A percentile compares a stretch with the other conserved stretches of the same genome.
Evolutionary conservation across 2,888 invertebrate species (phyloP).

Genomic region (Ceriagrion tenellum): DNA sequence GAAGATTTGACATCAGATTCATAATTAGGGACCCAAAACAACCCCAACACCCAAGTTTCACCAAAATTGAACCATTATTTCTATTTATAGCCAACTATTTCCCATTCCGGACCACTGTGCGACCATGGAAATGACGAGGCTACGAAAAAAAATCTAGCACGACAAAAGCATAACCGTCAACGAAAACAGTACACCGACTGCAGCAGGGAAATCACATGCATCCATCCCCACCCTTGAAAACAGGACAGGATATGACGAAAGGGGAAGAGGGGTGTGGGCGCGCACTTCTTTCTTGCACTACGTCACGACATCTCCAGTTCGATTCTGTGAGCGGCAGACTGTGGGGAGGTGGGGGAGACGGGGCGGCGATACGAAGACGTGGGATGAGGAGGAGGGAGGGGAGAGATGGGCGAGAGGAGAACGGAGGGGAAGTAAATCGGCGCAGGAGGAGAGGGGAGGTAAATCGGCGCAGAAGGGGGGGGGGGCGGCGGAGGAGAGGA

Average conservation of each 20-base stretch:
- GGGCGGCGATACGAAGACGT: not conserved
- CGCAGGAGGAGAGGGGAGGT: constrained; percentile 75
- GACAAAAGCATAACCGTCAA: not conserved
- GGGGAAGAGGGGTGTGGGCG: not conserved
- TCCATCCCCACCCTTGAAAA: not conserved
- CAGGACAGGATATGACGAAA: not conserved
- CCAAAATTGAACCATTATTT: no score
- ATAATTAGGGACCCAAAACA: no score
- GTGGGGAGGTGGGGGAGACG: constrained; percentile 70
- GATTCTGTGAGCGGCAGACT: constrained; percentile 69
- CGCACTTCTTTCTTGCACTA: not conserved
- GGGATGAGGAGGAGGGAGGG: constrained; percentile 72
- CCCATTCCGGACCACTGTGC: no score
- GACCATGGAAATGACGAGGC: no score
- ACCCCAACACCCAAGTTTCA: no score
- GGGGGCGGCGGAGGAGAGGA: constrained; percentile 39
- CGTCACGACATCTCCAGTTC: constrained; percentile 20
- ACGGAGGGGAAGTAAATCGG: constrained; percentile 77
- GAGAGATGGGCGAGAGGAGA: constrained; percentile 72
- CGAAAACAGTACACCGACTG: not conserved
- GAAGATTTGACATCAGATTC: no score
- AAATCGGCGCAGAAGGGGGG: constrained; percentile 50
- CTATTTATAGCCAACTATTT: no score
- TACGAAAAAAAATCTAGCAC: no score
- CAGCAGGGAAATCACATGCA: not conserved